Conservation (phyloP, 2,797 vertebrate genomes). For the Tragopan temminckii region DNA sequence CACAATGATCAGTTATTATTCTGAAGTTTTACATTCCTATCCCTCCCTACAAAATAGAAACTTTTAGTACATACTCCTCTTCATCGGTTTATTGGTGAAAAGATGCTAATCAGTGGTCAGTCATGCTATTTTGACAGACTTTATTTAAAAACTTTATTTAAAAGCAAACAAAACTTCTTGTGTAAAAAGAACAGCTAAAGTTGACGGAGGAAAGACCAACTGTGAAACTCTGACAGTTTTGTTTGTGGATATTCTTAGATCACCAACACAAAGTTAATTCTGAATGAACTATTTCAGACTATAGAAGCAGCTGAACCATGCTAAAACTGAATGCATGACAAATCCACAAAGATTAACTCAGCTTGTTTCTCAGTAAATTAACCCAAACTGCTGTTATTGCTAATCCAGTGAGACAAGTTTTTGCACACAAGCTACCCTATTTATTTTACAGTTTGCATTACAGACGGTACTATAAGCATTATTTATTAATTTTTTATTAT, state of each 20-base stretch:
- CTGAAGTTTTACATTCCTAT: neutral
- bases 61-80: neutral
- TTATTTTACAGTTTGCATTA: neutral
- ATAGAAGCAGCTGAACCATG: neutral
- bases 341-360: neutral
- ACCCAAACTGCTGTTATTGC: neutral
- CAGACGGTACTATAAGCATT: neutral
- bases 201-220: neutral
- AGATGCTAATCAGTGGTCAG: neutral
- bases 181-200: neutral
- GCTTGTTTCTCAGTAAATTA: slow-evolving; percentile 15
- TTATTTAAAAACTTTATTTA: neutral
- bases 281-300: neutral
- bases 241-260: neutral
- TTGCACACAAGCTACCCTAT: neutral
- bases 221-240: neutral
- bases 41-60: neutral
- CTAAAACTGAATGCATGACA: neutral
- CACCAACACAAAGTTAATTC: neutral
- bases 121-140: neutral
- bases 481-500: too few relatives aligned
- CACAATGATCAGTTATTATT: neutral
- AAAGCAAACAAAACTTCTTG: neutral
- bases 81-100: neutral
- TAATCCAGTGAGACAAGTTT: neutral